These are phyloP conservation scores for Phoebastria nigripes DNA, from an alignment of 2,797 vertebrate species.

Conservation along the genomic window DNA sequence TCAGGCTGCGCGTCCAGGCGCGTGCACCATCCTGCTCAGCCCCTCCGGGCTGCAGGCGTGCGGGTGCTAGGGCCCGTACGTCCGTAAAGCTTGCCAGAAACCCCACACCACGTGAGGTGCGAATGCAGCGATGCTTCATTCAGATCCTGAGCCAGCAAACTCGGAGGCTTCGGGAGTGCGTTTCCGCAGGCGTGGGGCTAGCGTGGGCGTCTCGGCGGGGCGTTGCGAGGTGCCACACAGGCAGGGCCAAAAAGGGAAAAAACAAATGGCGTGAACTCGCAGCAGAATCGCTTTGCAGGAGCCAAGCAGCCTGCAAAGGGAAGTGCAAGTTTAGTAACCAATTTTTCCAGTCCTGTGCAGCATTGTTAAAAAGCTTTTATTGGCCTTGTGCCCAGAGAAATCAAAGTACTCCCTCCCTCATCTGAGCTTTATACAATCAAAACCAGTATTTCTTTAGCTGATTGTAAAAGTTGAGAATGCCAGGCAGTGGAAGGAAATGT, in stretches of 20 bases:
- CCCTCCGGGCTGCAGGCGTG: neutral
- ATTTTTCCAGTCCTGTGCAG: slow-evolving; percentile 42
- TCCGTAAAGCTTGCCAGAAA: neutral
- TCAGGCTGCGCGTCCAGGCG: neutral
- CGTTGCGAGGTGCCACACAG: neutral
- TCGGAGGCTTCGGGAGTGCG: accelerated
- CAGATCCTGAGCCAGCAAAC: neutral
- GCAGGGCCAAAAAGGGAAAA: neutral
- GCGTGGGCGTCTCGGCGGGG: accelerated
- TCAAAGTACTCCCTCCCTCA: slow-evolving; percentile 26
- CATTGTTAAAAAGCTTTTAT: slow-evolving; percentile 56
- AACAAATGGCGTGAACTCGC: neutral
- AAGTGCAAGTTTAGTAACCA: slow-evolving; percentile 38
- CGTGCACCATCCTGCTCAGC: neutral
- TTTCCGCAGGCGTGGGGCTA: accelerated
- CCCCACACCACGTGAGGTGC: accelerated
- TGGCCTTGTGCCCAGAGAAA: slow-evolving; percentile 46
- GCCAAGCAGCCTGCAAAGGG: neutral
- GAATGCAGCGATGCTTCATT: neutral
- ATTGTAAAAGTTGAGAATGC: slow-evolving; percentile 13
- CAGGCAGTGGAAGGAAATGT: slow-evolving; percentile 22
- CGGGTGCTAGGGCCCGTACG: accelerated
- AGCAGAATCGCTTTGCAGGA: neutral
- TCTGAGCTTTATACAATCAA: slow-evolving; percentile 17
- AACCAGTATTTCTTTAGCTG: slow-evolving; percentile 7